Evolutionary conservation across 2,797 vertebrate species (phyloP).

Genomic region (Parotocinclus haroldoi): DNA sequence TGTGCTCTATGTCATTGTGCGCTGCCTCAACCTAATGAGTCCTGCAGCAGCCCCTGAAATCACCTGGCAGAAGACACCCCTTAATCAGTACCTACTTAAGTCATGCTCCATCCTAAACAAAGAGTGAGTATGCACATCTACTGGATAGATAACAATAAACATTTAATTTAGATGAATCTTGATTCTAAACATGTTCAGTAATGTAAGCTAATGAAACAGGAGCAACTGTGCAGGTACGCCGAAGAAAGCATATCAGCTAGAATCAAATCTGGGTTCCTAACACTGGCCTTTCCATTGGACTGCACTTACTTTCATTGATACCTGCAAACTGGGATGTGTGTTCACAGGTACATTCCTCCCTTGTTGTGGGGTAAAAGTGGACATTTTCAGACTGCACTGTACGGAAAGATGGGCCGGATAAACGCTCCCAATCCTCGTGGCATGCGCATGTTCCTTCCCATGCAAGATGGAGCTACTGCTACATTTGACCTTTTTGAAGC

Average conservation of each 20-base stretch:
- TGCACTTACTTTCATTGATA: background rate
- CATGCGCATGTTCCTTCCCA: constrained; percentile 85
- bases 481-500: constrained; percentile 94
- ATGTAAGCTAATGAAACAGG: too few relatives aligned
- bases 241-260: too few relatives aligned
- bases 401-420: constrained; percentile 91
- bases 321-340: background rate
- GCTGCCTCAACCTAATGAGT: constrained; percentile 90
- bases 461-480: constrained; percentile 90
- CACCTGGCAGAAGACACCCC: constrained; percentile 81
- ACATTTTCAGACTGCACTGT: constrained; percentile 90
- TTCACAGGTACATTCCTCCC: constrained; percentile 87
- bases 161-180: background rate
- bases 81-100: constrained; percentile 84
- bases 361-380: constrained; percentile 95
- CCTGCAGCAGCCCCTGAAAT: constrained; percentile 81
- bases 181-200: background rate
- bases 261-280: too few relatives aligned
- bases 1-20: constrained; percentile 86
- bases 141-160: too few relatives aligned
- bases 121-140: constrained; percentile 79
- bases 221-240: too few relatives aligned
- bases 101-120: constrained; percentile 88
- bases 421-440: constrained; percentile 83
- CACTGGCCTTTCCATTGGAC: background rate